Base-by-base conservation (phyloP, 2,888 invertebrate genomes). In the Aleiodes alternator region DNA sequence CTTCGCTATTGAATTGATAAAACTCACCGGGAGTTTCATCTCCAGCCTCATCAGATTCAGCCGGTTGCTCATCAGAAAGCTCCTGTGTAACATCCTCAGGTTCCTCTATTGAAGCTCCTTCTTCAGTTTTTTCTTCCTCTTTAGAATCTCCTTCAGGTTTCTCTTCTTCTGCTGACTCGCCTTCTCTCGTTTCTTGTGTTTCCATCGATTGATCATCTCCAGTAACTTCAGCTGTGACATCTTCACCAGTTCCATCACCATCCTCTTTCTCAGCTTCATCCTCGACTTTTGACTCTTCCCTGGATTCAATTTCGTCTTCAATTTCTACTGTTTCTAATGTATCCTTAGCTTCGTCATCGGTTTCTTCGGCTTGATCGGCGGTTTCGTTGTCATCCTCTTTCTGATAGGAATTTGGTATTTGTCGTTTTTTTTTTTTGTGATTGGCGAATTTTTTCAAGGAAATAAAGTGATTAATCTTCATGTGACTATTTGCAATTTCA, bases 201-300 rank as follows among this genome's bases (percentile, higher is more conserved):
- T 77, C 73, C 79, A 76, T 78, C 55, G 68, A 70, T 68, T 59
- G 71, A 48, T 82, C 83, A 61, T 80, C 76, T 72, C 78, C 74
- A 61, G 79, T 80, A 3, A 43, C 43, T 43, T 78, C 76, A 55
- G 73, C 78, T 16, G 70, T 78, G 57, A 81, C 80, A 73, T 82
- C 76, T 0, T 76, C 79, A 69, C 78, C 81, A 68, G 79, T 75
- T 64, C 80, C 81, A 66, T 83, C 80, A 59, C 90, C 90, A 86
- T 23, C 23, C 23, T 89, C 88, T 84, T 90, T 90, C 79, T 90
- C 90, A 78, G 88, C 88, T 87, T 91, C 87, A 82, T 87, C 83
- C 69, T 79, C 78, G 76, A 78, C 78, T 78, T 53, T 80, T 23
- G 23, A 23, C 43, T 57, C 80, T 78, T 78, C 80, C 59, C 5